Evolutionary conservation across 2,113 vertebrate species (phyloP), one percentile per base, ranked within the genome.

Genomic region (Acrocephalus kingi): DNA sequence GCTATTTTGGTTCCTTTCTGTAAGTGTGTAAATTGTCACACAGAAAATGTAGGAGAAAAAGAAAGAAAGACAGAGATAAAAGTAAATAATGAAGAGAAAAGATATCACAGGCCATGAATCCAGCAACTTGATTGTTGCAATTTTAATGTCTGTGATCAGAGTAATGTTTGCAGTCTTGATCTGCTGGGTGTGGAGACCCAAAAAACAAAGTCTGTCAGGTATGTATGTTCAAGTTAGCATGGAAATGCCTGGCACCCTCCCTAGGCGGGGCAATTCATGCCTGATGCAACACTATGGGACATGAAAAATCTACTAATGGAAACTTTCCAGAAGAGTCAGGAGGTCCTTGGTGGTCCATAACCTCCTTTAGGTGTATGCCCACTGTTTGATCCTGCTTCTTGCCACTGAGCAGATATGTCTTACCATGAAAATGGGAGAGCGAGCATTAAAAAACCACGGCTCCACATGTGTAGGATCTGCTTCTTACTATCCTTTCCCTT

Each of bases 201-300:
- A 5, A 22, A 28, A 24, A 51, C 13, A 59, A 9, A 58, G 11
- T 48, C 39, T 23, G 2, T 41, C 8, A 20, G 19, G 6, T 30
- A 21, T 11, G 9, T 9, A 39, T 1, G 1, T 62, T 55, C 10
- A 24, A 14, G 21, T 31, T 43, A 25, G 14, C 37, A 25, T 22
- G 52, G 72, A 51, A 59, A 43, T 31, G 9, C 20, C 20, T 31
- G 21, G 8, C 37, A 39, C 22, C 33, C 46, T 77, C 19, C 8
- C 22, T 19, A 8, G 10, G 10, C 0, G 2, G 15, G 5, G 3
- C 4, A 39, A 33, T 62, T 46, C 18, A 2, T 39, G 12, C 39
- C 33, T 61, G 18, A 46, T 46, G 48, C 33, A 61, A 45, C 27
- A 19, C 0, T 23, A 23, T 10, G 3, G 27, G 28, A 5, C 33